A percentile compares a stretch with the other conserved stretches of the same genome.
These are phyloP conservation scores for Urechis unicinctus DNA, from an alignment of 2,888 invertebrate species.

Conservation along the genomic window DNA sequence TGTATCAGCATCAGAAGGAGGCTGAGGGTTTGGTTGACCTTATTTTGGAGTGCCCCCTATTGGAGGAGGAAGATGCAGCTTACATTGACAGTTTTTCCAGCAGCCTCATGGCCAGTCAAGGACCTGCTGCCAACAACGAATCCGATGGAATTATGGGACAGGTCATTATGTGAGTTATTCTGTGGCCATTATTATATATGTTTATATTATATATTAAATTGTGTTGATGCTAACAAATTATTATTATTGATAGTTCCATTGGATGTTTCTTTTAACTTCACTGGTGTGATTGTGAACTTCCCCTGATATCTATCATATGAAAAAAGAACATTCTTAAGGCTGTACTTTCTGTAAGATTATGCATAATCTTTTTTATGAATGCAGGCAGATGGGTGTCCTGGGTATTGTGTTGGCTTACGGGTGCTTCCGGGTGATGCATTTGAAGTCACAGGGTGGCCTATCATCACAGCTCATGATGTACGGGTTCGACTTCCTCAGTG, in stretches of 20 bases:
- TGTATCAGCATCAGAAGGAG: constrained; percentile 4
- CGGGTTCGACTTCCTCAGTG: constrained; percentile 11
- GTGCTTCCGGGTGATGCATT: constrained; percentile 13
- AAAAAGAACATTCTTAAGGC: too few species aligned
- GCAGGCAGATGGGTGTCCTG: constrained; percentile 14
- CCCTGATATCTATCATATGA: too few species aligned
- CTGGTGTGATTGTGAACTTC: too few species aligned
- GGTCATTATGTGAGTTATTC: constrained; percentile 2
- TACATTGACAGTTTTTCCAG: constrained; percentile 10
- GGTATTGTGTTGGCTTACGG: constrained; percentile 13
- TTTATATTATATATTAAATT: not conserved
- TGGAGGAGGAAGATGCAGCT: constrained; percentile 12
- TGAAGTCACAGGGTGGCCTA: constrained; percentile 8
- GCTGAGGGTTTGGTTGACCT: not conserved
- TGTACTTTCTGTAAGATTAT: too few species aligned
- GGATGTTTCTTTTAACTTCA: not conserved
- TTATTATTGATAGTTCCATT: not conserved
- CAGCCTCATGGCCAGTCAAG: constrained; percentile 1
- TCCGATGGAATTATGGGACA: constrained; percentile 5
- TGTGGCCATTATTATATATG: not conserved
- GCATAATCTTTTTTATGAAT: not conserved
- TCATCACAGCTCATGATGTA: not conserved
- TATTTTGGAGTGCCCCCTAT: constrained; percentile 1
- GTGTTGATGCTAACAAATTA: not conserved
- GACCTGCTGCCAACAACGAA: not conserved